phyloP scores from a whole-genome alignment of 2,888 invertebrate species.

The Chymomyza amoena region DNA sequence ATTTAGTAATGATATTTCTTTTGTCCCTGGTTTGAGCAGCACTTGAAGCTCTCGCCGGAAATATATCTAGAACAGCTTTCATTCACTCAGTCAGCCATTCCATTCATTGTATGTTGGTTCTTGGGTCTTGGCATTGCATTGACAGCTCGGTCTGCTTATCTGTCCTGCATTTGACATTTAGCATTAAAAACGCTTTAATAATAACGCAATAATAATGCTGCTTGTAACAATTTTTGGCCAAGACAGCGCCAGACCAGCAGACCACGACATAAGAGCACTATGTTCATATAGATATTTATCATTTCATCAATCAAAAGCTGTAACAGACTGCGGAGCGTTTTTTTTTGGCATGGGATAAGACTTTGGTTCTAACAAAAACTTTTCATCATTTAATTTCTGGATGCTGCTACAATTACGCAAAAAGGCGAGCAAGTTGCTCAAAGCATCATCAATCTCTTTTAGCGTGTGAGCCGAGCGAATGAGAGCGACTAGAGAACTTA shows the following conservation, averaged over 20 bases:
- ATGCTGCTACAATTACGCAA: conserved; percentile 53
- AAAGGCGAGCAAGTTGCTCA: conserved; percentile 52
- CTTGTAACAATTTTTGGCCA: conserved; percentile 45
- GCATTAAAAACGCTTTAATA: conserved; percentile 73
- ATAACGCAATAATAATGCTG: conserved; percentile 70
- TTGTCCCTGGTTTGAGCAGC: not conserved
- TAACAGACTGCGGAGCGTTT: conserved; percentile 31
- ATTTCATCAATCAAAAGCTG: conserved; percentile 68
- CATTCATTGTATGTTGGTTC: not conserved
- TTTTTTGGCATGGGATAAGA: conserved; percentile 8
- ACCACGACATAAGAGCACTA: conserved; percentile 14
- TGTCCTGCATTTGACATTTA: conserved; percentile 73
- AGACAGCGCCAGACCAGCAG: conserved; percentile 15
- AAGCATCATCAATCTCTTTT: conserved; percentile 69
- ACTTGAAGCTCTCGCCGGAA: conserved; percentile 11
- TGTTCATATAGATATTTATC: conserved; percentile 64
- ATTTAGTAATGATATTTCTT: conserved; percentile 65
- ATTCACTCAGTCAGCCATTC: not conserved
- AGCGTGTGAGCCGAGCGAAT: too few species aligned
- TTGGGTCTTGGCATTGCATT: conserved; percentile 45
- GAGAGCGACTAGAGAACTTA: conserved; percentile 59
- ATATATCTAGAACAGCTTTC: not conserved
- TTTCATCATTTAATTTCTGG: conserved; percentile 67
- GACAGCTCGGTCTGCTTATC: conserved; percentile 70
- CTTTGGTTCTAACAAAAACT: conserved; percentile 47